Percentiles rank a stretch among this genome's conserved stretches.
phyloP scores from a whole-genome alignment of 1,140 invertebrate genomes.

The Aphaenogaster ashmeadi region DNA sequence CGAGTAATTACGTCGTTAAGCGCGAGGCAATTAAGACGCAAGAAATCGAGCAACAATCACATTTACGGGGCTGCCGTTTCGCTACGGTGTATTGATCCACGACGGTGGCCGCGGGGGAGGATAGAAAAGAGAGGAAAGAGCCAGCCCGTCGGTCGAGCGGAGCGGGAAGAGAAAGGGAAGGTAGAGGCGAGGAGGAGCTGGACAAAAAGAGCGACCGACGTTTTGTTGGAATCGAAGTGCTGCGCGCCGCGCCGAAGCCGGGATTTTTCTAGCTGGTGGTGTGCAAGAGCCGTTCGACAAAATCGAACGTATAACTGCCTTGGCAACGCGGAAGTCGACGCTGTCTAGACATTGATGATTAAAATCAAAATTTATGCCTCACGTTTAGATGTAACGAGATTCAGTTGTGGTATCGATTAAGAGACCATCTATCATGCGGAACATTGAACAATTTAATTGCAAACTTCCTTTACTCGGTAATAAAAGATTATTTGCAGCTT shows the following conservation, averaged over 20 bases:
- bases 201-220: slow-evolving; percentile 36
- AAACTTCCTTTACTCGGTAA: not conserved
- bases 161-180: slow-evolving; percentile 54
- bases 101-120: slow-evolving; percentile 68
- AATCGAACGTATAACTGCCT: slow-evolving; percentile 22
- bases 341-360: not conserved
- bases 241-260: slow-evolving; percentile 17
- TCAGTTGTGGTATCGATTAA: not conserved
- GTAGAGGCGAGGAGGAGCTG: slow-evolving; percentile 12
- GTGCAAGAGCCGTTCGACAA: slow-evolving; percentile 8
- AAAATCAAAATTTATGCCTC: slow-evolving; percentile 32
- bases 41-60: slow-evolving; percentile 86
- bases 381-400: slow-evolving; percentile 3
- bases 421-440: not conserved
- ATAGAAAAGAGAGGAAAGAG: slow-evolving; percentile 70
- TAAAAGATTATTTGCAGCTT: slow-evolving; percentile 8
- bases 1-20: slow-evolving; percentile 85
- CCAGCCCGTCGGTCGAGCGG: slow-evolving; percentile 33
- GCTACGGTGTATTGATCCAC: slow-evolving; percentile 84
- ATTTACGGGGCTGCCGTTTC: slow-evolving; percentile 81
- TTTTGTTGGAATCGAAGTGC: slow-evolving; percentile 59
- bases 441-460: not conserved
- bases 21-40: slow-evolving; percentile 84
- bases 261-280: slow-evolving; percentile 40
- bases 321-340: slow-evolving; percentile 29